Evolutionary conservation across 2,888 invertebrate species (phyloP).

Genomic region (Vesta saturnalis): DNA sequence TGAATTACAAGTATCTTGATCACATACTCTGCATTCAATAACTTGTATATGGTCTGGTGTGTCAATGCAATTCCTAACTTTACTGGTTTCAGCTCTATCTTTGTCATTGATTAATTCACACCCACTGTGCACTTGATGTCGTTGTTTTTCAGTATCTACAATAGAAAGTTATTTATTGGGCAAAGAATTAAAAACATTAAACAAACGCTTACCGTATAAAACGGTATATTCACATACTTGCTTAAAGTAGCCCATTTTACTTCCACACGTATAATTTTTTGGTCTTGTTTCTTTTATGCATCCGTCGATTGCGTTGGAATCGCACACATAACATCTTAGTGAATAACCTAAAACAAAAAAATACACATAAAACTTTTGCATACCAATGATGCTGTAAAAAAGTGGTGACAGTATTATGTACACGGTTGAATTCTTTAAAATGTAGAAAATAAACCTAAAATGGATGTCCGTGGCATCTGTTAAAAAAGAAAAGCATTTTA

Average conservation of each 20-base stretch:
- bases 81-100: not conserved
- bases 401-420: too few relatives aligned
- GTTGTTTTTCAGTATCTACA: not conserved
- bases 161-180: not conserved
- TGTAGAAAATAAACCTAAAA: too few relatives aligned
- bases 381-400: too few relatives aligned
- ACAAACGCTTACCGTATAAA: not conserved
- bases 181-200: not conserved
- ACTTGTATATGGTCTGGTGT: not conserved
- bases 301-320: not conserved
- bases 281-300: constrained; percentile 4
- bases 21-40: not conserved
- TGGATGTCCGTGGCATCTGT: too few relatives aligned
- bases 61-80: not conserved
- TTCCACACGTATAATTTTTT: constrained; percentile 9
- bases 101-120: constrained; percentile 7
- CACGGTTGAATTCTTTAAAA: too few relatives aligned
- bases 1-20: not conserved
- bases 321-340: not conserved
- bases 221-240: constrained; percentile 9
- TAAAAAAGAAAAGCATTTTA: too few relatives aligned
- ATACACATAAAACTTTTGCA: too few relatives aligned
- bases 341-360: constrained; percentile 1
- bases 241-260: not conserved
- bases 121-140: not conserved